Percentiles rank a stretch among this genome's conserved stretches.
Evolutionary conservation across 2,113 vertebrate species (phyloP).

Genomic region (Rhagologus leucostigma): DNA sequence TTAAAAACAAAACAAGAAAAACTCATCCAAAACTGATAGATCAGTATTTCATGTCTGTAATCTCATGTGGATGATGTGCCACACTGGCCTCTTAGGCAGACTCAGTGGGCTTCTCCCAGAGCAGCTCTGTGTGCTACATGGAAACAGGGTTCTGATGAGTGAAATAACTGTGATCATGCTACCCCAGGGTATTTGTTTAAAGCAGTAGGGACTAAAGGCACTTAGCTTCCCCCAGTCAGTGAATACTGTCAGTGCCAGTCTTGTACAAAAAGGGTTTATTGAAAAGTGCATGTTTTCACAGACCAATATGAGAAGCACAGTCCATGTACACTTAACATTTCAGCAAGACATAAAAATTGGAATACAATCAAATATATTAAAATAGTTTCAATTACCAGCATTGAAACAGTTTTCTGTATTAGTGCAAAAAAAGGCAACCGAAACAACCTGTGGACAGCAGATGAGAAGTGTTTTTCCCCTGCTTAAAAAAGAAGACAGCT

Average conservation of each 20-base stretch:
- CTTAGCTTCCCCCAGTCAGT: neutral
- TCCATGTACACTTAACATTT: slow-evolving; percentile 65
- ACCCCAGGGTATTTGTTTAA: neutral
- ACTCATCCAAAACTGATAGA: neutral
- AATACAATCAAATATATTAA: slow-evolving; percentile 76
- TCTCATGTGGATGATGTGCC: neutral
- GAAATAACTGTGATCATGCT: neutral
- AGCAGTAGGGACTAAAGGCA: neutral
- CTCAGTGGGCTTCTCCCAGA: neutral
- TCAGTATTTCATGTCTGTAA: fast-evolving
- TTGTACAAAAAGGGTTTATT: slow-evolving; percentile 75
- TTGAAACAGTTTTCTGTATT: slow-evolving; percentile 78
- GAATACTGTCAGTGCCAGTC: neutral
- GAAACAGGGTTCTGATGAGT: neutral
- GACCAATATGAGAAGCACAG: slow-evolving; percentile 66
- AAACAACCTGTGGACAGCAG: slow-evolving; percentile 61
- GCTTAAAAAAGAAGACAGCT: neutral
- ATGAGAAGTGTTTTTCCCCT: slow-evolving; percentile 6
- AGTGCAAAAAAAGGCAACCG: slow-evolving; percentile 75
- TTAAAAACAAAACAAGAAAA: neutral
- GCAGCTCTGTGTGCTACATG: too few relatives aligned
- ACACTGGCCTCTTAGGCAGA: neutral
- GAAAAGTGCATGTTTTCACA: slow-evolving; percentile 72
- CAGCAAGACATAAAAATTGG: slow-evolving; percentile 68
- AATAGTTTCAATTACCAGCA: slow-evolving; percentile 87